Conservation (phyloP, 2,113 vertebrate species). For the Daubentonia madagascariensis region DNA sequence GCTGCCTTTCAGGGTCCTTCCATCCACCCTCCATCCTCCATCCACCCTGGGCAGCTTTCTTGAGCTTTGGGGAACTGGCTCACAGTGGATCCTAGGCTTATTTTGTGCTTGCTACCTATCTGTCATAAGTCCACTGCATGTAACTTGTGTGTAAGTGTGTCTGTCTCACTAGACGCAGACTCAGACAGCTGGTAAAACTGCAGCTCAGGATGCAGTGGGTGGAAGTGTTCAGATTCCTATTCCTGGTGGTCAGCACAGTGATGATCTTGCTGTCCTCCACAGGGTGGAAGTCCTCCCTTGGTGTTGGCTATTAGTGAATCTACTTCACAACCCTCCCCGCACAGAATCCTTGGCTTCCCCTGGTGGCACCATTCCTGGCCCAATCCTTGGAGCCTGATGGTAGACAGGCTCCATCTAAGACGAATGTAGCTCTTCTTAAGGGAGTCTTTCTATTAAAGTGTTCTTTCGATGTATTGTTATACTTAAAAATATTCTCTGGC, state of each 20-base stretch:
- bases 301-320: neutral
- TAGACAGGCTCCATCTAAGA: neutral
- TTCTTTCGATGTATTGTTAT: neutral
- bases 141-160: neutral
- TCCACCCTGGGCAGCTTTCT: neutral
- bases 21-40: neutral
- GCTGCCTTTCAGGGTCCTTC: neutral
- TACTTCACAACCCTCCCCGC: neutral
- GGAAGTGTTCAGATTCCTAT: neutral
- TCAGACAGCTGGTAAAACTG: neutral
- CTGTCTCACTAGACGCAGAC: neutral
- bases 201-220: neutral
- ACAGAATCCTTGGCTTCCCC: neutral
- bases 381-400: neutral
- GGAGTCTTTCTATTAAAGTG: neutral
- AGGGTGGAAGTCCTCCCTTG: neutral
- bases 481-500: neutral
- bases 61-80: neutral
- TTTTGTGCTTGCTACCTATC: neutral
- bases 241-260: too few relatives aligned
- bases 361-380: neutral
- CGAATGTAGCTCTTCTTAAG: neutral
- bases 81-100: neutral
- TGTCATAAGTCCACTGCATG: neutral
- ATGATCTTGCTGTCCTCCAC: neutral